Conservation (phyloP, 2,113 vertebrate genomes). For the Urocynchramus pylzowi region DNA sequence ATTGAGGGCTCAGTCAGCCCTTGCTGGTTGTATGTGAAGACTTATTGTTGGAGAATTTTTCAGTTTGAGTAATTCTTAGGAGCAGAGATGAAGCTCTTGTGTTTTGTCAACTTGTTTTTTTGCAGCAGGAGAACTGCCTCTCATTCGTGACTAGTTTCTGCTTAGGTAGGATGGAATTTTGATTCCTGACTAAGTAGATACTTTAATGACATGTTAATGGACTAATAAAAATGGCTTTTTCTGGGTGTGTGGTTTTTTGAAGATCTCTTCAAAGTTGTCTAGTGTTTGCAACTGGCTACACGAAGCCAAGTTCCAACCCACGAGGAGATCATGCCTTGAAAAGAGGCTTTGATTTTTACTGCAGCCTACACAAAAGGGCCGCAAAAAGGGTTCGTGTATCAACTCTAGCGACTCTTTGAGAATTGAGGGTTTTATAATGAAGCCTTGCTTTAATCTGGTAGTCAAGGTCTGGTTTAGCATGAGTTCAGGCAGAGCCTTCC, state of each 20-base stretch:
- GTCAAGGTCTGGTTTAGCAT: background rate
- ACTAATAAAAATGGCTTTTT: constrained; percentile 64
- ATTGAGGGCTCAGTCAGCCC: background rate
- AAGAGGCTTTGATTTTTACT: constrained; percentile 62
- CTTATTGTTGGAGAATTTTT: background rate
- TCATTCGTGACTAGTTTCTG: background rate
- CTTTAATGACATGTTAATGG: constrained; percentile 57
- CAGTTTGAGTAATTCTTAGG: background rate
- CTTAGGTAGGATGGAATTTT: constrained; percentile 46
- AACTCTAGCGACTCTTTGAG: constrained; percentile 6
- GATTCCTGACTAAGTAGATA: constrained; percentile 31
- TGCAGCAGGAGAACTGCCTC: background rate
- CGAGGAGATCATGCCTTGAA: constrained; percentile 50
- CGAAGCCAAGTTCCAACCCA: constrained; percentile 56
- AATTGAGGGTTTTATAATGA: background rate
- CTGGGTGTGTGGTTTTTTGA: constrained; percentile 62
- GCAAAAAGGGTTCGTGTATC: constrained; percentile 38
- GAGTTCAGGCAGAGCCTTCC: background rate
- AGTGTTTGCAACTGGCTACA: constrained; percentile 37
- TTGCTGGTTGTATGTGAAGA: background rate
- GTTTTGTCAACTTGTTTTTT: background rate
- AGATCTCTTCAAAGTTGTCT: constrained; percentile 64
- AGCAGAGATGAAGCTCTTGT: background rate
- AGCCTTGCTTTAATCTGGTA: constrained; percentile 24
- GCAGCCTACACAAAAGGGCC: constrained; percentile 61